Evolutionary conservation across 2,888 invertebrate species (phyloP).

Genomic region (Strigamia maritima): DNA sequence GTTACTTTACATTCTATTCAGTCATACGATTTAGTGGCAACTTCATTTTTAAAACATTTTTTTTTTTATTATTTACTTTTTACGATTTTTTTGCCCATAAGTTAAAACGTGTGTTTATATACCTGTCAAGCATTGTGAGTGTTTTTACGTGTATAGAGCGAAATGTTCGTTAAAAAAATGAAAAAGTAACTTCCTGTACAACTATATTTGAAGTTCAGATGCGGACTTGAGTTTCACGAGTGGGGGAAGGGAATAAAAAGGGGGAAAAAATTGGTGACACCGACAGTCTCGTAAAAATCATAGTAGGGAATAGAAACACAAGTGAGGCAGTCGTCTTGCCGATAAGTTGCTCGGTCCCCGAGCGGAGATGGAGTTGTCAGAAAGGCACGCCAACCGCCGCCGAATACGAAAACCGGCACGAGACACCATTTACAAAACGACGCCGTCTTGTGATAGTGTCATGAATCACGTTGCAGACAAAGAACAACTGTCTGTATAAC

Average conservation of each 20-base stretch:
- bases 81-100: background rate
- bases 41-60: background rate
- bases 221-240: background rate
- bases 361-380: constrained; percentile 4
- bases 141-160: background rate
- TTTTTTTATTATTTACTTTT: background rate
- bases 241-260: background rate
- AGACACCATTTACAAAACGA: constrained; percentile 2
- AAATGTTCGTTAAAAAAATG: background rate
- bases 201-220: background rate
- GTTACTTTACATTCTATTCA: too few species aligned
- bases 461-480: background rate
- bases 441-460: background rate
- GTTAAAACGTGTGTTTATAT: background rate
- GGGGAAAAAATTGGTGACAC: background rate
- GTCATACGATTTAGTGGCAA: too few species aligned
- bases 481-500: background rate
- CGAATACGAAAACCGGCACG: background rate
- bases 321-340: constrained; percentile 4
- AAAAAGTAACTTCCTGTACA: background rate
- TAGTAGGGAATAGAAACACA: background rate
- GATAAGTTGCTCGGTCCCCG: background rate
- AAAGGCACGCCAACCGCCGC: background rate
- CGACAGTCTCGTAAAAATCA: background rate
- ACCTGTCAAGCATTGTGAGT: background rate